These are phyloP conservation scores for Camponotus vicinus DNA, from an alignment of 1,140 invertebrate species.

Conservation along the genomic window DNA sequence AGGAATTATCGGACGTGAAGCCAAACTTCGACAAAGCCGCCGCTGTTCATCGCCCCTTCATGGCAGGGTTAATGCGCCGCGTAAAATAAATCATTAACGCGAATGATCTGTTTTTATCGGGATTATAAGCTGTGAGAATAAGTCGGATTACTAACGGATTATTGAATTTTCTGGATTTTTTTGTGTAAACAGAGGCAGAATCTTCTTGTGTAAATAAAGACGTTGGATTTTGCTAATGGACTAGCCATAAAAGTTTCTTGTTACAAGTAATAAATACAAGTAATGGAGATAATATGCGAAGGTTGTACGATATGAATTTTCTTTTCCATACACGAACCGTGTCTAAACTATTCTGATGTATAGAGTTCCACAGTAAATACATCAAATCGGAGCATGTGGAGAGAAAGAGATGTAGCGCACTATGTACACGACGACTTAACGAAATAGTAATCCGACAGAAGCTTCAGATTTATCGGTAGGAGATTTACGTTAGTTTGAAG, in stretches of 20 bases:
- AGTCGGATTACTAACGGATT: background rate
- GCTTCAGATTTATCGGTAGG: constrained; percentile 24
- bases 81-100: constrained; percentile 67
- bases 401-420: background rate
- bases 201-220: no score
- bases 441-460: constrained; percentile 31
- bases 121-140: constrained; percentile 6
- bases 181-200: background rate
- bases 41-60: constrained; percentile 47
- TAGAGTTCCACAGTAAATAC: constrained; percentile 12
- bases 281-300: background rate
- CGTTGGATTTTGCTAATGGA: no score
- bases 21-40: constrained; percentile 65
- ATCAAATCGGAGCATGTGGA: background rate
- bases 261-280: background rate
- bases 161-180: background rate
- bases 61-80: constrained; percentile 57
- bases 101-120: constrained; percentile 57
- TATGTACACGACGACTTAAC: constrained; percentile 25
- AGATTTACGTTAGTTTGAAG: constrained; percentile 37
- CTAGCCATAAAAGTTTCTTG: no score
- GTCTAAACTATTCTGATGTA: background rate
- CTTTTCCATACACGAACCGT: no score
- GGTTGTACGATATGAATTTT: background rate
- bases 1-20: constrained; percentile 73